A percentile compares a stretch with the other conserved stretches of the same genome.
phyloP scores from a whole-genome alignment of 2,888 invertebrate genomes.

The Callimorpha dominula region DNA sequence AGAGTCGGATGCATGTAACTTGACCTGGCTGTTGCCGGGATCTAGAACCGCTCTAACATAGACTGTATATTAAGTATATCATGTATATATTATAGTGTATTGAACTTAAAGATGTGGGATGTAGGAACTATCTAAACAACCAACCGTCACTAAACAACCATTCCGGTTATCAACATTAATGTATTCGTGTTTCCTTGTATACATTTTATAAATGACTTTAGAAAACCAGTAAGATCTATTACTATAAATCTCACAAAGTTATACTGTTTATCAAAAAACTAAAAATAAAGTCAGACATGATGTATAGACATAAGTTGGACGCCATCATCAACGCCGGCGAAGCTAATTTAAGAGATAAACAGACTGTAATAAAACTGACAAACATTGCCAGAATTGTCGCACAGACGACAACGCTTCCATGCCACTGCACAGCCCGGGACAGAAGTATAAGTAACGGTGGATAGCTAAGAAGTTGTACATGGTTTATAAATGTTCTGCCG shows the following conservation, averaged over 20 bases:
- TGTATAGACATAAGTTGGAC: constrained; percentile 47
- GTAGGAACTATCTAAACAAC: no score
- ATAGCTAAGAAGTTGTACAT: no score
- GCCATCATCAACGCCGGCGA: constrained; percentile 45
- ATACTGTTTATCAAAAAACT: constrained; percentile 17
- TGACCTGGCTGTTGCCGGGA: no score
- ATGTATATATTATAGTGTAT: no score
- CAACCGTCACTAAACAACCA: no score
- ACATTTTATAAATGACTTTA: neutral
- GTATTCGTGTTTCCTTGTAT: constrained; percentile 1
- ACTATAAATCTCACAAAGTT: neutral
- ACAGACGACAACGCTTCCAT: constrained; percentile 28
- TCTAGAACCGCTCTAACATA: no score
- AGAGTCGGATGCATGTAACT: no score
- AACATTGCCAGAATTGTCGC: constrained; percentile 34
- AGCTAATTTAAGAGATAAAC: constrained; percentile 55
- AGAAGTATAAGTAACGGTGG: constrained; percentile 18
- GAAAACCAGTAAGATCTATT: neutral
- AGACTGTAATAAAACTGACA: constrained; percentile 49
- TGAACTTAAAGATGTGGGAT: no score
- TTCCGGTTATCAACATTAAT: neutral
- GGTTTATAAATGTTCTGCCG: no score
- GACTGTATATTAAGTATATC: no score
- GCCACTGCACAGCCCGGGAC: neutral
- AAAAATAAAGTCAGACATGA: constrained; percentile 35